Conservation (phyloP, 2,888 invertebrate species). For the Dolichomitus sp. region DNA sequence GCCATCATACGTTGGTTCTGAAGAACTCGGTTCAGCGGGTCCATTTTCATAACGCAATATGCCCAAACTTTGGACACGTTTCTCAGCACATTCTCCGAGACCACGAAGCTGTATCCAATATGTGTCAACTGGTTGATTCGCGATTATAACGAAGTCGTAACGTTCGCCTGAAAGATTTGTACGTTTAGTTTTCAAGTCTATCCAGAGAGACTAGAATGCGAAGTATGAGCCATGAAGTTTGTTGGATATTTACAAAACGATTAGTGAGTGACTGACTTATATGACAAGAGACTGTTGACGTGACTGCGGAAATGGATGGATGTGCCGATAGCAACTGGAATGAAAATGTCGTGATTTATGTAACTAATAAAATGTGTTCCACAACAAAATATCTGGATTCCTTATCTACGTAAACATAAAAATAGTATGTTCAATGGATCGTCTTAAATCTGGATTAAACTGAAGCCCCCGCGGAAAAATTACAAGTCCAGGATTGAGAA, state of each 20-base stretch:
- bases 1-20: constrained; percentile 79
- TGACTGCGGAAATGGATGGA: no score
- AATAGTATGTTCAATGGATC: not conserved
- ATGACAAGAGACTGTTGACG: no score
- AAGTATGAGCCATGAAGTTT: not conserved
- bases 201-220: no score
- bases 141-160: constrained; percentile 88
- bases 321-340: no score
- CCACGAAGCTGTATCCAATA: constrained; percentile 88
- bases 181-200: not conserved
- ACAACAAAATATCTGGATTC: no score
- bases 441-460: not conserved
- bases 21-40: constrained; percentile 76
- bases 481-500: no score
- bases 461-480: not conserved
- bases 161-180: constrained; percentile 88
- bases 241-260: not conserved
- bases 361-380: no score
- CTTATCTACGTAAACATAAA: no score
- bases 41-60: constrained; percentile 86
- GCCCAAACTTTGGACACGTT: constrained; percentile 85
- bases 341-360: no score
- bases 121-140: constrained; percentile 84
- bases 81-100: constrained; percentile 85
- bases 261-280: no score